phyloP scores from a whole-genome alignment of 2,113 vertebrate genomes.

The Scophthalmus maximus region DNA sequence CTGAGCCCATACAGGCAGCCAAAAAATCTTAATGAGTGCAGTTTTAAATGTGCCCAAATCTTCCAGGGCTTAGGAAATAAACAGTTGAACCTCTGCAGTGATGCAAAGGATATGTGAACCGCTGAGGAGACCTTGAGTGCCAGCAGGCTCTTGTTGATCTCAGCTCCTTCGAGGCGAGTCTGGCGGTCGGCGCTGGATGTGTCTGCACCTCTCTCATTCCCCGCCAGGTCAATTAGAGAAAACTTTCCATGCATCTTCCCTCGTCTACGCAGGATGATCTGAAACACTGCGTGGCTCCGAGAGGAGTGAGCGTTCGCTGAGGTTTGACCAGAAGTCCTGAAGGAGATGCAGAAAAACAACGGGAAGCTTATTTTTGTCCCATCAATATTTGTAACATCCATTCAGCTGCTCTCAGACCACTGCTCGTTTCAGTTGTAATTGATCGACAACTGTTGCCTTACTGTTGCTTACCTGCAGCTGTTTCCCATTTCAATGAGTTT shows the following conservation, averaged over 20 bases:
- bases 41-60: neutral
- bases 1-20: too few relatives aligned
- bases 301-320: conserved; percentile 97
- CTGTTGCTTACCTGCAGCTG: conserved; percentile 92
- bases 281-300: conserved; percentile 97
- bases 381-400: neutral
- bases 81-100: neutral
- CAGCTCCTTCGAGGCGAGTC: conserved; percentile 95
- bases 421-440: neutral
- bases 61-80: neutral
- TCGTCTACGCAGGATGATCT: conserved; percentile 94
- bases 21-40: neutral
- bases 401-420: neutral
- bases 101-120: neutral
- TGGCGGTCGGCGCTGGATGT: conserved; percentile 97
- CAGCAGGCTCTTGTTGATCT: conserved; percentile 99
- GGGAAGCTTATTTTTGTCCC: neutral
- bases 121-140: conserved; percentile 91
- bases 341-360: neutral
- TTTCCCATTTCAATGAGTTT: conserved; percentile 98
- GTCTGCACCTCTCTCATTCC: conserved; percentile 97
- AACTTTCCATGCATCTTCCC: conserved; percentile 98
- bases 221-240: conserved; percentile 97
- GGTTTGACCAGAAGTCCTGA: conserved; percentile 97
- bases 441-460: neutral